Conservation (phyloP, 2,113 vertebrate genomes). For the Rhea pennata region DNA sequence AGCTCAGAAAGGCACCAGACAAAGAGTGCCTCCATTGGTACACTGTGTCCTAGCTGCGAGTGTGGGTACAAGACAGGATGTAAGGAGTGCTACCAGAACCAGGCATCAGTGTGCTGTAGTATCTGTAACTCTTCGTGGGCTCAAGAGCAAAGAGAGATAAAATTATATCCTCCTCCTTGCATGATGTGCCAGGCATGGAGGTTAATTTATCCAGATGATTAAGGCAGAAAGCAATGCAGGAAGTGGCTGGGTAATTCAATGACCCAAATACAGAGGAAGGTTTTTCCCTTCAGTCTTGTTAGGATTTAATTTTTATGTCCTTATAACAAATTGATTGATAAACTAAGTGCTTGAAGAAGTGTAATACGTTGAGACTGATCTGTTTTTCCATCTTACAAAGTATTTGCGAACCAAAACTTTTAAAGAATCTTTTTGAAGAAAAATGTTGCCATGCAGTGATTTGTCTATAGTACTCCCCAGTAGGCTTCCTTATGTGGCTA, state of each 20-base stretch:
- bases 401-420: neutral
- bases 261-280: neutral
- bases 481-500: neutral
- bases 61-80: fast-evolving
- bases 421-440: neutral
- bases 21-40: neutral
- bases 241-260: neutral
- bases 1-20: fast-evolving
- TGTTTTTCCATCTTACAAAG: neutral
- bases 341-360: neutral
- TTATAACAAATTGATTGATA: neutral
- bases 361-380: neutral
- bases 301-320: neutral
- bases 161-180: neutral
- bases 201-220: neutral
- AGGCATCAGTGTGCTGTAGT: fast-evolving
- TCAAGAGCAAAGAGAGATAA: neutral
- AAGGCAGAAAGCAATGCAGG: neutral
- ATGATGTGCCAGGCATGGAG: neutral
- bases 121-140: too few species aligned
- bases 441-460: fast-evolving
- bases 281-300: neutral
- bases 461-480: neutral
- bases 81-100: fast-evolving
- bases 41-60: fast-evolving